Percentiles rank a stretch among this genome's conserved stretches.
Conservation (phyloP, 2,888 invertebrate species). For the Cheilosia pagana region DNA sequence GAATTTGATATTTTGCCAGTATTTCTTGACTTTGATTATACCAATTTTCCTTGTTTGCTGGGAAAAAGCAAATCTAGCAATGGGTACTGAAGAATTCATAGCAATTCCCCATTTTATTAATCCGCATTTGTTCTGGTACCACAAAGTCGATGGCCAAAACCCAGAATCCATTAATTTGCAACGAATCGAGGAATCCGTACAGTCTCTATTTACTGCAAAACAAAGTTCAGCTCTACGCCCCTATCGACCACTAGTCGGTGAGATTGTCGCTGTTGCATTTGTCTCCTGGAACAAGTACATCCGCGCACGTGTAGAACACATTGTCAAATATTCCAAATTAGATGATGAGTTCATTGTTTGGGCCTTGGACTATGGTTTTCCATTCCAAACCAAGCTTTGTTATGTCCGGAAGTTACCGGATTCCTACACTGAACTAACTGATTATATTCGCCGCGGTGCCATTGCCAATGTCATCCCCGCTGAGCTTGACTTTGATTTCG, state of each 20-base stretch:
- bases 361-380: slow-evolving; percentile 78
- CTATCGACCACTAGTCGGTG: slow-evolving; percentile 72
- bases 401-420: slow-evolving; percentile 75
- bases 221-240: slow-evolving; percentile 53
- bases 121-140: slow-evolving; percentile 78
- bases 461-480: slow-evolving; percentile 76
- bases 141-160: slow-evolving; percentile 75
- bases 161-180: slow-evolving; percentile 67
- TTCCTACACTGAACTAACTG: slow-evolving; percentile 36
- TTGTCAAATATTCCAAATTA: slow-evolving; percentile 61
- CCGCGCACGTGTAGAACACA: slow-evolving; percentile 75
- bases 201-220: slow-evolving; percentile 65
- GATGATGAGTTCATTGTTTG: slow-evolving; percentile 77
- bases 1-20: too few relatives aligned
- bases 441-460: slow-evolving; percentile 74
- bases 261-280: slow-evolving; percentile 76
- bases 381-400: slow-evolving; percentile 76
- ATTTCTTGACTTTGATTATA: too few relatives aligned
- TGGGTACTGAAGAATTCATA: slow-evolving; percentile 75
- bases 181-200: slow-evolving; percentile 73
- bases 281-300: slow-evolving; percentile 77
- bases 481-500: slow-evolving; percentile 77
- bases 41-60: background rate
- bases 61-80: background rate
- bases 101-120: slow-evolving; percentile 78